Evolutionary conservation across 2,113 vertebrate species (phyloP), one percentile per base, ranked within the genome.

Genomic region (Todiramphus chloris): DNA sequence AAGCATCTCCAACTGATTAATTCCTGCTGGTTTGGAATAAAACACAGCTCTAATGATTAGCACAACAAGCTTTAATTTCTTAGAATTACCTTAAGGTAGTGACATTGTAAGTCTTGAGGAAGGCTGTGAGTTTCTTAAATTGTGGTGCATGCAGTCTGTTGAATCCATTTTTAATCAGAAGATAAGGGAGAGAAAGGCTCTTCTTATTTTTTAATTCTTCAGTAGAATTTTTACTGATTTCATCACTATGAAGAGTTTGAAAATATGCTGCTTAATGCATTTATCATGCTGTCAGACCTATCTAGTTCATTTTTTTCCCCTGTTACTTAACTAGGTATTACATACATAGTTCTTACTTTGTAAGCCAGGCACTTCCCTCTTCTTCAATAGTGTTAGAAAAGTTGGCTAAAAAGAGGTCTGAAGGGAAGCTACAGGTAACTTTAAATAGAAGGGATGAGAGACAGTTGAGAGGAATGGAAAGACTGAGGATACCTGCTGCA

Each of bases 131-230:
- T 17, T 63, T 91, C 39, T 41, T 13, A 18, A 85, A 81, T 67
- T 13, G 12, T 46, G 10, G 21, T 25, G 5, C 15, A n/a, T 51
- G 43, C 17, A 51, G 37, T 51, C 51, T 72, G 23, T 12, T 75
- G 31, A 95, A 88, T 66, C 39, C 5, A 75, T 78, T 78, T 78
- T 90, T 88, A 81, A 84, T 68, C 66, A 95, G 70, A 80, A 64
- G 31, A 68, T 46, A n/a, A 82, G 20, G 24, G 17, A 10, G 15
- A 59, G 11, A 68, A 87, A 78, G 77, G 11, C 1, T 4, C 16
- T 66, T 81, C 9, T 11, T 68, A 12, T 64, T 83, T 85, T 83
- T 72, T 5, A 67, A 14, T 80, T 72, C 30, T 90, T 89, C 33
- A 10, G 37, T 68, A 58, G 48, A 83, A 37, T 43, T 39, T 62